A percentile compares a stretch with the other conserved stretches of the same genome.
Conservation (phyloP, 2,113 vertebrate species). For the Pan troglodytes region NHGRI_mPanTro3-v2.1_pri NC_072411.2:84589501-84590000, state of each 20-base stretch:
- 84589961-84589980: not conserved
- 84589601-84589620: not conserved
- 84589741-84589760: not conserved
- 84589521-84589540: not conserved
- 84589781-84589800: not conserved
- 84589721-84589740: not conserved
- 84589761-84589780: not conserved
- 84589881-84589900: not conserved
- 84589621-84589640: not conserved
- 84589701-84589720: not conserved
- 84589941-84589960: not conserved
- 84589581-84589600: not conserved
- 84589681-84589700: constrained; percentile 1
- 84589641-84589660: not conserved
- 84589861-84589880: constrained; percentile 19
- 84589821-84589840: constrained; percentile 6
- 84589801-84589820: not conserved
- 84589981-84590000: not conserved
- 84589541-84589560: constrained; percentile 17
- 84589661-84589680: not conserved
- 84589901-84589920: not conserved
- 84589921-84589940: not conserved
- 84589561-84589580: constrained; percentile 31
- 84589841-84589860: not conserved
- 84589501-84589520: constrained; percentile 38